phyloP scores from a whole-genome alignment of 2,797 vertebrate species.

The Hippoglossus hippoglossus region DNA sequence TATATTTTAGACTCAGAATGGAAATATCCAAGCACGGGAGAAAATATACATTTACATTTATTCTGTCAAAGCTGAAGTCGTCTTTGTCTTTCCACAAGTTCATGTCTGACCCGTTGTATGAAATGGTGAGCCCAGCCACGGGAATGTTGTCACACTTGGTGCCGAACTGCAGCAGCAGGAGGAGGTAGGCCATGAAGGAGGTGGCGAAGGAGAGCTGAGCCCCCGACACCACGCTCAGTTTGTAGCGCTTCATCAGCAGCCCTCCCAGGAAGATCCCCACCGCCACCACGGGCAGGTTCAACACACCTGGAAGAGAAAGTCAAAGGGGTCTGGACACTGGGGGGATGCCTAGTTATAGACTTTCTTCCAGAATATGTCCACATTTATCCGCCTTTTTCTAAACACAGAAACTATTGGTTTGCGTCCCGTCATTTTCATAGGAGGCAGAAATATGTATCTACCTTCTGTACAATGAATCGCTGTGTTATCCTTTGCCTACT shows the following conservation, averaged over 20 bases:
- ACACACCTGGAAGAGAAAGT: slow-evolving; percentile 76
- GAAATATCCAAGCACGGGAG: too few relatives aligned
- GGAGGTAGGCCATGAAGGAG: slow-evolving; percentile 81
- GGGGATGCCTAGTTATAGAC: too few relatives aligned
- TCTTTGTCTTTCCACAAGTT: neutral
- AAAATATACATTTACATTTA: neutral
- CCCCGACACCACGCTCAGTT: slow-evolving; percentile 84
- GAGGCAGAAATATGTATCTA: too few relatives aligned
- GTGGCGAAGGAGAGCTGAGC: slow-evolving; percentile 85
- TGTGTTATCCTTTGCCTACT: too few relatives aligned
- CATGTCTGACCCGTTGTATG: slow-evolving; percentile 86
- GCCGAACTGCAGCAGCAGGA: slow-evolving; percentile 82
- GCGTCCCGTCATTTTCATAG: too few relatives aligned
- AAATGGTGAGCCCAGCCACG: slow-evolving; percentile 85
- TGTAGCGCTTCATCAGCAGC: slow-evolving; percentile 89
- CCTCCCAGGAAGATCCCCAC: slow-evolving; percentile 88
- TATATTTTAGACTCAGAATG: too few relatives aligned
- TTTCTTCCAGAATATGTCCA: too few relatives aligned
- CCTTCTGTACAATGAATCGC: too few relatives aligned
- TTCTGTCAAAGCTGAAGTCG: neutral
- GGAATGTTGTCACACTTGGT: slow-evolving; percentile 86
- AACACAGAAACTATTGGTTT: too few relatives aligned
- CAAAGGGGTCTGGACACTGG: neutral
- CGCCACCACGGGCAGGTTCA: slow-evolving; percentile 85
- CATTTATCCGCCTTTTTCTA: too few relatives aligned